phyloP scores from a whole-genome alignment of 2,113 vertebrate genomes.

The Lophochroa leadbeateri region DNA sequence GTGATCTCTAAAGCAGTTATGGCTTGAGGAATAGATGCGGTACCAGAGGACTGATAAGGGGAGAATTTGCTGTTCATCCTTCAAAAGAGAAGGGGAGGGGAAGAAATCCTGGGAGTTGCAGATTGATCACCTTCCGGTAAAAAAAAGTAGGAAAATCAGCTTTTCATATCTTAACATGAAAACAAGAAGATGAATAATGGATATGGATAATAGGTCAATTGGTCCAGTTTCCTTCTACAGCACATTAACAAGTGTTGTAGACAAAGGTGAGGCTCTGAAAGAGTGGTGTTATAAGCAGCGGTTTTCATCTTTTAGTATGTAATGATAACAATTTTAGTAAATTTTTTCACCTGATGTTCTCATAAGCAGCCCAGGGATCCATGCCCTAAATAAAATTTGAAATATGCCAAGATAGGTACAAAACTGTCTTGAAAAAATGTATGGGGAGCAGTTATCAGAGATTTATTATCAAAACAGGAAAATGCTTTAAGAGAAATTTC shows the following conservation, averaged over 20 bases:
- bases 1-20: neutral
- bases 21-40: neutral
- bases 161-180: neutral
- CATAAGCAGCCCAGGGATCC: neutral
- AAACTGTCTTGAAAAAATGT: neutral
- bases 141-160: neutral
- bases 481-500: neutral
- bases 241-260: neutral
- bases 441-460: neutral
- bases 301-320: neutral
- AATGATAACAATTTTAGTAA: neutral
- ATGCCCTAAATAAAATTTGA: neutral
- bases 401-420: neutral
- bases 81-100: neutral
- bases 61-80: neutral
- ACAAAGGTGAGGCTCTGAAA: neutral
- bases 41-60: neutral
- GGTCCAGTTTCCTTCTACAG: neutral
- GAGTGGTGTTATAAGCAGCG: neutral
- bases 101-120: neutral
- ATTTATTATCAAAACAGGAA: neutral
- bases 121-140: neutral
- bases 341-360: neutral
- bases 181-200: neutral
- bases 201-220: neutral